Conservation (phyloP, 2,113 vertebrate species). For the Tachysurus vachellii region DNA sequence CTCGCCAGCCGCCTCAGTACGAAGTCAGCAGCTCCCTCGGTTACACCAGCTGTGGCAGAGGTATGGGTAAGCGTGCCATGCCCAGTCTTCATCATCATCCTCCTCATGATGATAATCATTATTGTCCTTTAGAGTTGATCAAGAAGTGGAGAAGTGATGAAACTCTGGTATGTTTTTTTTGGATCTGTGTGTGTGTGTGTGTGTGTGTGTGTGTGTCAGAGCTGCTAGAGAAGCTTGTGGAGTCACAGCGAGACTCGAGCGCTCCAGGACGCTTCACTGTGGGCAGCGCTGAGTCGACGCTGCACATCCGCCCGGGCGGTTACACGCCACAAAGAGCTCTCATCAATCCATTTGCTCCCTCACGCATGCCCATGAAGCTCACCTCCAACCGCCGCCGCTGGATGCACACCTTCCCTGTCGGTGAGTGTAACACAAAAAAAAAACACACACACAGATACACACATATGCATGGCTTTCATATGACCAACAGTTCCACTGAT, state of each 20-base stretch:
- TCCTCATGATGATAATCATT: background rate
- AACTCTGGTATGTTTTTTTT: constrained; percentile 19
- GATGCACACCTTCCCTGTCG: constrained; percentile 98
- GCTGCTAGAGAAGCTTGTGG: constrained; percentile 86
- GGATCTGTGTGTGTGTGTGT: background rate
- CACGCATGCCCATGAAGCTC: constrained; percentile 98
- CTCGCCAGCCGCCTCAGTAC: constrained; percentile 83
- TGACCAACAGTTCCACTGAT: background rate
- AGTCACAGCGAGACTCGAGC: constrained; percentile 89
- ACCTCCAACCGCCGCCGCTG: constrained; percentile 94
- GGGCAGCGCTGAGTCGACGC: constrained; percentile 91
- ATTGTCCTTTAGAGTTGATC: background rate
- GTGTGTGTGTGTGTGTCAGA: constrained; percentile 61
- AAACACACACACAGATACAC: background rate
- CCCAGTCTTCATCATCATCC: background rate
- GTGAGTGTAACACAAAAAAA: constrained; percentile 65
- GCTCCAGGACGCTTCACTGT: constrained; percentile 93
- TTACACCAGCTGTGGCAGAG: constrained; percentile 89
- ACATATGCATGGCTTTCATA: background rate
- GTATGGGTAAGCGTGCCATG: constrained; percentile 62
- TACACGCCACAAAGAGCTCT: constrained; percentile 88
- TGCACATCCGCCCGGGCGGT: constrained; percentile 87
- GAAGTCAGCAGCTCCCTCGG: constrained; percentile 99
- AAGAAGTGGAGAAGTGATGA: background rate
- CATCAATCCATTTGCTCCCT: constrained; percentile 96